Evolutionary conservation across 2,113 vertebrate species (phyloP).

Genomic region (human (Homo sapiens)): DNA sequence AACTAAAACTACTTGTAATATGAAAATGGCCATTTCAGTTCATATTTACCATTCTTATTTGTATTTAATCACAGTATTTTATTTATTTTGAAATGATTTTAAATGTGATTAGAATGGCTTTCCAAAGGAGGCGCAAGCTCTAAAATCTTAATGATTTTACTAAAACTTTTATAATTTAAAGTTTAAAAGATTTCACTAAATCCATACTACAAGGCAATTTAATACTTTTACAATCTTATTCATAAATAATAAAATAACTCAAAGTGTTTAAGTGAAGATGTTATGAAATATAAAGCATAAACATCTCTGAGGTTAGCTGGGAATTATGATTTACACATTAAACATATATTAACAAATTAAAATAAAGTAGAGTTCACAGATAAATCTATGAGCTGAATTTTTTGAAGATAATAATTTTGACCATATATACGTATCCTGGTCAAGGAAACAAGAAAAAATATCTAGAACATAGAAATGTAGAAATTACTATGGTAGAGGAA

Average conservation of each 20-base stretch:
- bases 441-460: neutral
- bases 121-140: neutral
- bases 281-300: neutral
- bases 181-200: neutral
- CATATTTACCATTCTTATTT: neutral
- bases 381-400: neutral
- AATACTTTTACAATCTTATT: neutral
- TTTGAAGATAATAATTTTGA: neutral
- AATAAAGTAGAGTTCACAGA: neutral
- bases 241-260: neutral
- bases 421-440: neutral
- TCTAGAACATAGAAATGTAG: neutral
- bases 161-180: neutral
- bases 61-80: neutral
- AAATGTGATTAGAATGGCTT: neutral
- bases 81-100: neutral
- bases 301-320: neutral
- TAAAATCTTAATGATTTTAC: neutral
- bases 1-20: neutral
- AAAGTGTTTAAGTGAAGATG: neutral
- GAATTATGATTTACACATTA: neutral
- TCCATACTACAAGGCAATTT: neutral
- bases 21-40: neutral
- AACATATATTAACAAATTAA: neutral
- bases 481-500: neutral